phyloP scores from a whole-genome alignment of 2,888 invertebrate species.

The Erebia ligea region DNA sequence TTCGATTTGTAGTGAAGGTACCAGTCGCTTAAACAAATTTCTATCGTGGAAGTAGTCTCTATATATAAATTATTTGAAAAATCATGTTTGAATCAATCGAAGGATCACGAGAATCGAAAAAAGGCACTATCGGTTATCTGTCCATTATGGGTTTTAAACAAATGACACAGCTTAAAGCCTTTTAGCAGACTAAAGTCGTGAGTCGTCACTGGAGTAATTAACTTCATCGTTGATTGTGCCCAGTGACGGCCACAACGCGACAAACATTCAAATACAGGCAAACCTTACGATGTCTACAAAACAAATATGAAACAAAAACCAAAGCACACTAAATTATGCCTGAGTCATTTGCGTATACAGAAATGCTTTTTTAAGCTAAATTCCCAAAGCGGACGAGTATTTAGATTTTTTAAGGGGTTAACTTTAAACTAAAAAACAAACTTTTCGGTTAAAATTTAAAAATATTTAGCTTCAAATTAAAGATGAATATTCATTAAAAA shows the following conservation, averaged over 20 bases:
- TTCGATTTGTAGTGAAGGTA: too few species aligned
- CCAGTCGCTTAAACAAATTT: too few species aligned
- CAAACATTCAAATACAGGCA: slow-evolving; percentile 11
- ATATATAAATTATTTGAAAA: slow-evolving; percentile 14
- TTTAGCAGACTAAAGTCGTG: slow-evolving; percentile 77
- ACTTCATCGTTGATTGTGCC: slow-evolving; percentile 63
- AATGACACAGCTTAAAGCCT: slow-evolving; percentile 78
- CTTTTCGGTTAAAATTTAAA: too few species aligned
- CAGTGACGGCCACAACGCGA: slow-evolving; percentile 50
- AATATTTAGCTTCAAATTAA: too few species aligned
- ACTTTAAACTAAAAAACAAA: too few species aligned
- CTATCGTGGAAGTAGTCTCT: background rate
- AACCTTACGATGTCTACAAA: background rate
- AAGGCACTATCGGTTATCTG: slow-evolving; percentile 65
- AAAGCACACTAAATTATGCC: background rate
- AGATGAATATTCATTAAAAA: too few species aligned
- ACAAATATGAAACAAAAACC: background rate
- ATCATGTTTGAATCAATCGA: slow-evolving; percentile 32
- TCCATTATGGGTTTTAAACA: slow-evolving; percentile 75
- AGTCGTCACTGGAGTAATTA: slow-evolving; percentile 75
- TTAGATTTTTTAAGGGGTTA: too few species aligned
- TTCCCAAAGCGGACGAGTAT: too few species aligned
- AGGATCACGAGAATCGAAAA: slow-evolving; percentile 35
- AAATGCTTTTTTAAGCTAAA: too few species aligned
- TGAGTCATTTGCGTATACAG: background rate